Evolutionary conservation across 2,888 invertebrate species (phyloP), one percentile per base, ranked within the genome.

Genomic region (Melipona bicolor): DNA sequence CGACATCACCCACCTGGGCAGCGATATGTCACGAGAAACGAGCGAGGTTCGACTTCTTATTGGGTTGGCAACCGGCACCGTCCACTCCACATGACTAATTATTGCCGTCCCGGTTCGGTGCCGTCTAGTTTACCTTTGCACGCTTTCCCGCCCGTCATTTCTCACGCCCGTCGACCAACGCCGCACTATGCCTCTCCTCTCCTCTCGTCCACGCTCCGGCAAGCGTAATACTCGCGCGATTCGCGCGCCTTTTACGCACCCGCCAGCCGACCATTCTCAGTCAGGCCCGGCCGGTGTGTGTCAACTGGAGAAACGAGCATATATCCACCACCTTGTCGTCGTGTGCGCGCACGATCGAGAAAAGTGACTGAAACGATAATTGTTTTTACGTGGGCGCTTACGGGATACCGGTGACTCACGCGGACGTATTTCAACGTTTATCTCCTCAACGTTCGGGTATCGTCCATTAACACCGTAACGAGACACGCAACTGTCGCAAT

Each of bases 1-100:
- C 36, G 36, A 88, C 81, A 77, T 84, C 82, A 80, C 79, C 89
- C 89, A 89, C 89, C 89, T 89, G 89, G 88, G 56, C 77, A 54
- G 75, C 88, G 87, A 89, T 89, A 88, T 77, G 89, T 89, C 89
- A 89, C 88, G 64, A 64, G 77, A 85, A 89, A 89, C 82, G 86
- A 89, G 89, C 87, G 67, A 62, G 59, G 72, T 75, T 77, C 70
- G 83, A 72, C 84, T 89, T 89, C 89, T 89, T 89, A 89, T 89
- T 87, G 84, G 80, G 76, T 86, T 79, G 84, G 83, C 85, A 81
- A 78, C 80, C 75, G 80, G 65, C 72, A 67, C 68, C 73, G 76
- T 52, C 59, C 17, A 9, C 73, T 56, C 80, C 62, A 89, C 87
- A 87, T 80, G 85, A 88, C 80, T 87, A 89, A 89, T 89, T 89